phyloP scores from a whole-genome alignment of 2,113 vertebrate species.

The Oncorhynchus tshawytscha region DNA sequence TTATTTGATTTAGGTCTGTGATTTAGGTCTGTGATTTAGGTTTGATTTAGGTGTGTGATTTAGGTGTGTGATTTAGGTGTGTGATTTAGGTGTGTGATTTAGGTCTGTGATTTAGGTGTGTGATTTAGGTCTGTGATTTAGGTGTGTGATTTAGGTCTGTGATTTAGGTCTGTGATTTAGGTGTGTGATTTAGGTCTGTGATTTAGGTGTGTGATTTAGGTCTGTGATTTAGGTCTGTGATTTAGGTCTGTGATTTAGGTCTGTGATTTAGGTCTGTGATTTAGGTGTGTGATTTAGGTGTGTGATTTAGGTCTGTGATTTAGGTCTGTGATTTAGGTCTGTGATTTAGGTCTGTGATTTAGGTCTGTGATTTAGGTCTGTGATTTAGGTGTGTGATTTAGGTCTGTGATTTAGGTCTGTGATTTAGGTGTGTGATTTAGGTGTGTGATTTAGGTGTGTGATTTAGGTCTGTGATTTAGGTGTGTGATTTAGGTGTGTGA shows the following conservation, averaged over 20 bases:
- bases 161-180: slow-evolving; percentile 9
- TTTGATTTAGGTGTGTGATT: too few species aligned
- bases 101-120: slow-evolving; percentile 8
- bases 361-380: background rate
- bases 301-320: background rate
- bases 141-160: slow-evolving; percentile 17
- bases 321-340: slow-evolving; percentile 2
- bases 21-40: slow-evolving; percentile 10
- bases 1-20: slow-evolving; percentile 15
- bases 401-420: slow-evolving; percentile 12
- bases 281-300: background rate
- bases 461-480: background rate
- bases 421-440: slow-evolving; percentile 1
- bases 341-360: background rate
- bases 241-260: slow-evolving; percentile 12
- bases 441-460: slow-evolving; percentile 16
- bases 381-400: background rate
- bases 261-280: too few species aligned
- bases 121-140: too few species aligned
- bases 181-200: slow-evolving; percentile 15
- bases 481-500: background rate
- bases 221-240: slow-evolving; percentile 14
- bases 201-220: slow-evolving; percentile 9
- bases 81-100: slow-evolving; percentile 21
- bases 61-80: slow-evolving; percentile 5